Conservation (phyloP, 2,797 vertebrate genomes). For the Chaenodraco wilsoni region DNA sequence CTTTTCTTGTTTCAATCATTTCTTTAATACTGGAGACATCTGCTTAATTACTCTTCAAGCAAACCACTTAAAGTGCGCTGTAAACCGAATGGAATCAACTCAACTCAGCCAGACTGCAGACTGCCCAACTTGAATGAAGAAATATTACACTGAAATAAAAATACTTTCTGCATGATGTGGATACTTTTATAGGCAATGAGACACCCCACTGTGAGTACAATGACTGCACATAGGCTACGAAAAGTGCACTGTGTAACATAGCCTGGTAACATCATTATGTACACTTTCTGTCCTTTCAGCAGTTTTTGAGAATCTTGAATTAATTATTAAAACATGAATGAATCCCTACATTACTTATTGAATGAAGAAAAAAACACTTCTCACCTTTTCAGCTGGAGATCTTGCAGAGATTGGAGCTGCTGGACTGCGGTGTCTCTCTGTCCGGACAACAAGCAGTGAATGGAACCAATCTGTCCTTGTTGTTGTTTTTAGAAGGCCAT, state of each 20-base stretch:
- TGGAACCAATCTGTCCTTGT: conserved; percentile 74
- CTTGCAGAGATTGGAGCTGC: conserved; percentile 49
- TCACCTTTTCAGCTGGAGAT: conserved; percentile 60
- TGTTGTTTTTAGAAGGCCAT: conserved; percentile 77
- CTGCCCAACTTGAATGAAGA: conserved; percentile 11
- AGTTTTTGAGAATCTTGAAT: background rate
- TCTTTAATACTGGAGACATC: conserved; percentile 12
- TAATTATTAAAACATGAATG: background rate
- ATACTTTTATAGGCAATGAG: conserved; percentile 15
- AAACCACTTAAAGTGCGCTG: conserved; percentile 11
- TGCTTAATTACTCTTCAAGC: conserved; percentile 31
- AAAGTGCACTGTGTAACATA: conserved; percentile 3
- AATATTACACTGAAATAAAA: conserved; percentile 31
- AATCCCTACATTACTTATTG: background rate
- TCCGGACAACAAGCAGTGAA: conserved; percentile 52
- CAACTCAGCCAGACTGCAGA: conserved; percentile 18
- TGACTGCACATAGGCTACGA: background rate
- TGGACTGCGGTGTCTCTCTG: conserved; percentile 51
- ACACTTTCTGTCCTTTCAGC: background rate
- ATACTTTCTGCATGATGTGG: conserved; percentile 26
- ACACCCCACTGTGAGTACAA: conserved; percentile 1
- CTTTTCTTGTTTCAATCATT: background rate
- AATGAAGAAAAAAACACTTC: background rate
- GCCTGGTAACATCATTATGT: background rate
- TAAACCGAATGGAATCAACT: conserved; percentile 21